phyloP scores from a whole-genome alignment of 2,797 vertebrate species.

The Leptatherina wallacei region DNA sequence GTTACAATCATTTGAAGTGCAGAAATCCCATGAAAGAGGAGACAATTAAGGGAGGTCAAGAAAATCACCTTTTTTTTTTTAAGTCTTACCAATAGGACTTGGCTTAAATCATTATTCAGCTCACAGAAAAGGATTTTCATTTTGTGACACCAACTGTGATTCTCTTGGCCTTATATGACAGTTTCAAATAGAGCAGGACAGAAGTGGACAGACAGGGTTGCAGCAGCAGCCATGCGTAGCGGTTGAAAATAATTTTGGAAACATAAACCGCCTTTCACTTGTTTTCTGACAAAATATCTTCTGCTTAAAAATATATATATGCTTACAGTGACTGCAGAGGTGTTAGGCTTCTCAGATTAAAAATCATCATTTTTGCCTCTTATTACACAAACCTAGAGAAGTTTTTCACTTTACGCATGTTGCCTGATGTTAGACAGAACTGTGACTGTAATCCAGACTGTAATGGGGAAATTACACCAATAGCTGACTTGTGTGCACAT shows the following conservation, averaged over 20 bases:
- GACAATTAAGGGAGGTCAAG: background rate
- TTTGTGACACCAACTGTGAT: background rate
- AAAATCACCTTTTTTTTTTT: background rate
- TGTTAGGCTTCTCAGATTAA: no score
- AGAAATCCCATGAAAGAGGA: background rate
- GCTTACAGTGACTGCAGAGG: no score
- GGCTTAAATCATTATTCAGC: background rate
- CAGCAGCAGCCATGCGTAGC: background rate
- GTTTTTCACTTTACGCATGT: no score
- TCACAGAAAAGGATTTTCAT: background rate
- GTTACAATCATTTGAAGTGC: conserved; percentile 3
- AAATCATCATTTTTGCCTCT: no score
- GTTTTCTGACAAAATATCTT: no score
- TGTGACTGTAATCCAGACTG: no score
- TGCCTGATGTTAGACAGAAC: no score
- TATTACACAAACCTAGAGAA: no score
- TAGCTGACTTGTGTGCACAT: no score
- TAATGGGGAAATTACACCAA: no score
- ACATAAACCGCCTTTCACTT: background rate
- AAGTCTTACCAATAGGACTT: background rate
- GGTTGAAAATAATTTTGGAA: background rate
- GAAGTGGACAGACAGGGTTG: background rate
- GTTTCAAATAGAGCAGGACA: background rate
- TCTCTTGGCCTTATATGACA: background rate
- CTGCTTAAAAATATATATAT: no score